Evolutionary conservation across 2,888 invertebrate species (phyloP), one percentile per base, ranked within the genome.

Genomic region (Dusona sp.): DNA sequence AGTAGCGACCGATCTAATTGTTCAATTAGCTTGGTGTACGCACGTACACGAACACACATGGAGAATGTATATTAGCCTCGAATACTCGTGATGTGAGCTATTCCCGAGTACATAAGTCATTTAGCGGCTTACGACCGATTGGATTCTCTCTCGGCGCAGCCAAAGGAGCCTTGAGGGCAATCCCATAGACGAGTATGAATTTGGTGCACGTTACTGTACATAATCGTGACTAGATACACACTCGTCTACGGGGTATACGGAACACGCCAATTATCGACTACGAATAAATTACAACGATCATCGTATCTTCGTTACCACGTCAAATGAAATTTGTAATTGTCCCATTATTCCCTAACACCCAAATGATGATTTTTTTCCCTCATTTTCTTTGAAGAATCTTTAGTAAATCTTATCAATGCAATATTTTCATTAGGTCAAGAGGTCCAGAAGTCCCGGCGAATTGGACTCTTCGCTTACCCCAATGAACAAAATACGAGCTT

Each of bases 211-310:
- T 96, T 93, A 90, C 90, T 64, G 79, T 77, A 87, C 90, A 84
- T 88, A 91, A 93, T 95, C 96, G 97, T 97, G 97, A 97, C 97
- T 97, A 97, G 97, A 97, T 97, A 97, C 97, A 97, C 97, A 97
- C 97, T 97, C 97, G 97, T 97, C 97, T 97, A 96, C 96, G 96
- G 96, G 96, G 95, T 93, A 93, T 88, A 73, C 73, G 89, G 88
- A 90, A 90, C 86, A 74, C 84, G 75, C 70, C 82, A 81, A 79
- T 81, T 54, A 70, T 8, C 64, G 45, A 79, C 33, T 61, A 45
- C 67, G n/a, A 19, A 70, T 3, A n/a, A 4, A n/a, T 1, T 25
- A 42, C 72, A 33, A 75, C 7, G 11, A 16, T 42, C 13, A 33
- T 33, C 3, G 1, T 29, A 45, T 45, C 48, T 29, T 38, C 54